These are phyloP conservation scores for Cylindroiulus punctatus DNA, from an alignment of 2,888 invertebrate species.

Conservation along the genomic window DNA sequence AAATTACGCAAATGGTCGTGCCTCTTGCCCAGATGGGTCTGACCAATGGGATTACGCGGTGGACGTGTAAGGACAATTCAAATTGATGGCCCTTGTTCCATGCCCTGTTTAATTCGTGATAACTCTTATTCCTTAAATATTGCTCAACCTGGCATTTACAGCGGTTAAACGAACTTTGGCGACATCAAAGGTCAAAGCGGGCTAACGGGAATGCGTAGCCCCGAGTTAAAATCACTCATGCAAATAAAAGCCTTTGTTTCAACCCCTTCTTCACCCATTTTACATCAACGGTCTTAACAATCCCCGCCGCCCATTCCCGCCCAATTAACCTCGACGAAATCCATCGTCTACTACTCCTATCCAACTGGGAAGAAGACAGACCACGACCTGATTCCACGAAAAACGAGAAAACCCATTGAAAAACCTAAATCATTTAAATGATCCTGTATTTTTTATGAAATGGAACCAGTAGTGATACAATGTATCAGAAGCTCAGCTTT, in stretches of 20 bases:
- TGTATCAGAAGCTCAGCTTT: too few relatives aligned
- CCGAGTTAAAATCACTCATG: slow-evolving; percentile 47
- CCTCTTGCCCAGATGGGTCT: background rate
- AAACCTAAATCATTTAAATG: too few relatives aligned
- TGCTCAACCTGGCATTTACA: slow-evolving; percentile 41
- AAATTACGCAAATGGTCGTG: slow-evolving; percentile 45
- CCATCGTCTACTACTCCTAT: background rate
- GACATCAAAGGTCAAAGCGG: slow-evolving; percentile 45
- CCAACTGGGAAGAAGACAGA: background rate
- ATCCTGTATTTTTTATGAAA: too few relatives aligned
- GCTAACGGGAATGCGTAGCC: slow-evolving; percentile 41
- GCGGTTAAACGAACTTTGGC: slow-evolving; percentile 39
- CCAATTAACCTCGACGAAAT: background rate
- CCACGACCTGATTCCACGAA: too few relatives aligned
- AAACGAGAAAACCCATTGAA: too few relatives aligned
- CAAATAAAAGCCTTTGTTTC: slow-evolving; percentile 45
- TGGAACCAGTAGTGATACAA: too few relatives aligned
- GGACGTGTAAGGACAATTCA: slow-evolving; percentile 30
- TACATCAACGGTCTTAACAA: slow-evolving; percentile 22
- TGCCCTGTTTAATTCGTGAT: slow-evolving; percentile 38
- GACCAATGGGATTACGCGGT: background rate
- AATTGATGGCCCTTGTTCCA: slow-evolving; percentile 41
- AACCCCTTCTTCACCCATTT: slow-evolving; percentile 30
- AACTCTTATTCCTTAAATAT: slow-evolving; percentile 39
- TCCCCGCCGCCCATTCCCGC: background rate